phyloP scores from a whole-genome alignment of 2,113 vertebrate species.

The Procapra przewalskii region DNA sequence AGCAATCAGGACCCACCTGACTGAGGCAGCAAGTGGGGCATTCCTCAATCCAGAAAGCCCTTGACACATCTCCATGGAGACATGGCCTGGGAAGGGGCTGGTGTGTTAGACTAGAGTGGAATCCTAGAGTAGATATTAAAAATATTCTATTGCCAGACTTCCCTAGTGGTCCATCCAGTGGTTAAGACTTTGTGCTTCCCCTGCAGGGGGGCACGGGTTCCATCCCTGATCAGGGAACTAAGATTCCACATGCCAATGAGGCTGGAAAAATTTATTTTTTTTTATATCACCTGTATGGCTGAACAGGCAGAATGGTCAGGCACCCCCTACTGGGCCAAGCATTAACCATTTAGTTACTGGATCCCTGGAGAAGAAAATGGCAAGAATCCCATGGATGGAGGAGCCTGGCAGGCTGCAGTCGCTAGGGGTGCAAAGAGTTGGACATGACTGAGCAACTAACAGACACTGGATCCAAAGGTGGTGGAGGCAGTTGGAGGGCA shows the following conservation, averaged over 20 bases:
- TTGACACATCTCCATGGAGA: conserved; percentile 12
- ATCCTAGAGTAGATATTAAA: background rate
- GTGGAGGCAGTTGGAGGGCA: background rate
- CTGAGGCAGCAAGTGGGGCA: background rate
- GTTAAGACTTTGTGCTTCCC: background rate
- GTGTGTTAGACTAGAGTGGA: background rate
- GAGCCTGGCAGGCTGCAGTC: background rate
- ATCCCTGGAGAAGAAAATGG: background rate
- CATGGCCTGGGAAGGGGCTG: background rate
- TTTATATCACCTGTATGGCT: background rate
- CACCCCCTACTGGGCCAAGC: background rate
- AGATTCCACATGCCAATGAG: background rate
- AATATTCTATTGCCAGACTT: background rate
- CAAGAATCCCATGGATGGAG: background rate
- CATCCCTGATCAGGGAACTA: background rate
- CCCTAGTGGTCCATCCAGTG: background rate
- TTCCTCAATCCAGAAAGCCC: background rate
- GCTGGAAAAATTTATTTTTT: background rate
- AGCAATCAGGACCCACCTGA: background rate
- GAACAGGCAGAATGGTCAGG: background rate
- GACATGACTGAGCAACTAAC: background rate
- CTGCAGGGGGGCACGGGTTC: background rate
- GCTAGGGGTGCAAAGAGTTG: background rate
- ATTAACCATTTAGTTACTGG: conserved; percentile 3
- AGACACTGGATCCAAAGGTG: background rate